Percentiles rank a stretch among this genome's conserved stretches.
These are phyloP conservation scores for Haliclystus octoradiatus DNA, from an alignment of 30 jellyfish, hydroid and myxozoan genomes.

Conservation along the genomic window DNA sequence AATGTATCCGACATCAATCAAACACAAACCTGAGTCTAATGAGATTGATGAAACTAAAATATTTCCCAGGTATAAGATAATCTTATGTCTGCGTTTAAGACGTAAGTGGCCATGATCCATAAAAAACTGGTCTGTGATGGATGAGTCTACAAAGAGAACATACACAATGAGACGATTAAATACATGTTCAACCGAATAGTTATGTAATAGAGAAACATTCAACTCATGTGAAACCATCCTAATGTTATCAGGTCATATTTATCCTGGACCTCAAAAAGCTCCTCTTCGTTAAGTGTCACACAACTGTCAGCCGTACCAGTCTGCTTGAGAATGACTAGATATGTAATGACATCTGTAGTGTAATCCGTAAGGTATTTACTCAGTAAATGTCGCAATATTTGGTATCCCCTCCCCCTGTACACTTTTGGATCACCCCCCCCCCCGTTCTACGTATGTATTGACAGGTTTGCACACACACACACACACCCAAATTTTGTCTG, in stretches of 20 bases:
- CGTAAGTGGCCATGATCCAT: conserved; percentile 98
- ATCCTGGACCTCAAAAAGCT: conserved; percentile 90
- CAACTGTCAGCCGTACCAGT: conserved; percentile 95
- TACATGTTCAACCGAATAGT: too few relatives aligned
- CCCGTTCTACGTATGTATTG: too few relatives aligned
- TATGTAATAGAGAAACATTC: too few relatives aligned
- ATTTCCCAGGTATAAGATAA: neutral
- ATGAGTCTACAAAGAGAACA: conserved; percentile 75
- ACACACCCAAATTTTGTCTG: too few relatives aligned
- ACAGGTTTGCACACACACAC: too few relatives aligned
- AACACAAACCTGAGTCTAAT: neutral
- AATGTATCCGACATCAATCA: neutral
- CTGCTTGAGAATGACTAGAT: conserved; percentile 91
- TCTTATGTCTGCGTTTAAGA: too few relatives aligned
- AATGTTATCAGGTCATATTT: conserved; percentile 76
- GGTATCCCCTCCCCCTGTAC: too few relatives aligned
- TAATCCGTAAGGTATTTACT: too few relatives aligned
- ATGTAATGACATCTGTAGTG: conserved; percentile 84
- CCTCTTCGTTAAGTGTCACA: conserved; percentile 91
- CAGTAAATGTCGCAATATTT: too few relatives aligned
- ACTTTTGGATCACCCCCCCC: too few relatives aligned
- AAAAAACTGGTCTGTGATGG: conserved; percentile 98
- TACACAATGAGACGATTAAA: too few relatives aligned
- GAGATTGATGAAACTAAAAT: too few relatives aligned
- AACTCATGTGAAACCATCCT: conserved; percentile 99